Conservation (phyloP, 2,113 vertebrate species). For the Lota lota region DNA sequence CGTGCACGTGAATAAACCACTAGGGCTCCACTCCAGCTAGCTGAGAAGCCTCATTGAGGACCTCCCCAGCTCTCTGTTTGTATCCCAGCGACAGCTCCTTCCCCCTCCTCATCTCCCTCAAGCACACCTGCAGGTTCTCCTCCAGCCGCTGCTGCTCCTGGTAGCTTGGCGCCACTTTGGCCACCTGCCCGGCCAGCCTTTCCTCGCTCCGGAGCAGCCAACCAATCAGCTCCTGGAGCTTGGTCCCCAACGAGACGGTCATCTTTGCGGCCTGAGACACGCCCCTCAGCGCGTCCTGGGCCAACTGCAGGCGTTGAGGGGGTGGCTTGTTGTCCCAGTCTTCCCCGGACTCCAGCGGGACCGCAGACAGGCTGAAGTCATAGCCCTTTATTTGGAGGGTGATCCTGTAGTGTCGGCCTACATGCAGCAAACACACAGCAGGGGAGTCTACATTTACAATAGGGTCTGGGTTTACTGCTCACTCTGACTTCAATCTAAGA, state of each 20-base stretch:
- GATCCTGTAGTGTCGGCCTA: constrained; percentile 48
- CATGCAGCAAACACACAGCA: constrained; percentile 18
- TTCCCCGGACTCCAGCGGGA: constrained; percentile 39
- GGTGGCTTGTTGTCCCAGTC: constrained; percentile 9
- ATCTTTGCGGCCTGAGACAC: constrained; percentile 56
- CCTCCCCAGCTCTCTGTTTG: constrained; percentile 46
- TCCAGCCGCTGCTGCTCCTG: constrained; percentile 59
- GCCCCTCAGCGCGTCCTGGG: constrained; percentile 55
- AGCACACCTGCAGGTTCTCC: constrained; percentile 65
- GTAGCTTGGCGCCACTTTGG: constrained; percentile 27
- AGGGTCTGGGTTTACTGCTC: no score
- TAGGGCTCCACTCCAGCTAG: constrained; percentile 54
- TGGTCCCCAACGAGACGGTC: constrained; percentile 48
- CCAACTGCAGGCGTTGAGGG: constrained; percentile 52
- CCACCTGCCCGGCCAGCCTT: constrained; percentile 47
- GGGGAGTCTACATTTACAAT: not conserved
- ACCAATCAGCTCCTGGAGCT: constrained; percentile 49
- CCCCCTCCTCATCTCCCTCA: constrained; percentile 58
- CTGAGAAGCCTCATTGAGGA: constrained; percentile 61
- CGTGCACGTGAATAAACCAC: constrained; percentile 2
- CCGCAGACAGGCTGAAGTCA: constrained; percentile 65
- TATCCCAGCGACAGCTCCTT: constrained; percentile 57
- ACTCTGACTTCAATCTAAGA: not conserved
- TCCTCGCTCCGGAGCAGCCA: constrained; percentile 59
- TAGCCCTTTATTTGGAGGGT: constrained; percentile 67